These are phyloP conservation scores for Callopanchax toddi DNA, from an alignment of 2,113 vertebrate species.

Conservation along the genomic window DNA sequence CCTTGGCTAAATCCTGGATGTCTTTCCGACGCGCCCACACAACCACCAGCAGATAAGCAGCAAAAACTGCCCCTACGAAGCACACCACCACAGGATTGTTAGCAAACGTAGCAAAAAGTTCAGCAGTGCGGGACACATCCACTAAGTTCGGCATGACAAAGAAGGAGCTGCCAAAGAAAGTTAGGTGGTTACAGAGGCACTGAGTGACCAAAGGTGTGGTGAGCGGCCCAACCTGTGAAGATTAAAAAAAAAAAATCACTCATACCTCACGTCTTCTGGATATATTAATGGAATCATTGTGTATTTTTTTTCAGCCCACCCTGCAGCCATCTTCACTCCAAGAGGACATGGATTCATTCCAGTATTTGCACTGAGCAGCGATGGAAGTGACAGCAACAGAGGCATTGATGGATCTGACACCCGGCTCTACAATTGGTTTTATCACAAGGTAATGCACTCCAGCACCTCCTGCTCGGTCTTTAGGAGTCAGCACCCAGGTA, in stretches of 20 bases:
- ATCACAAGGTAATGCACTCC: slow-evolving; percentile 87
- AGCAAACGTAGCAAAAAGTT: slow-evolving; percentile 90
- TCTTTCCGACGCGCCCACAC: slow-evolving; percentile 94
- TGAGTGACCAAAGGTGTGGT: slow-evolving; percentile 83
- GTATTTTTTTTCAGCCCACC: slow-evolving; percentile 71
- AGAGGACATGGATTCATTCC: slow-evolving; percentile 82
- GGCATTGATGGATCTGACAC: slow-evolving; percentile 72
- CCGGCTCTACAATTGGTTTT: slow-evolving; percentile 76
- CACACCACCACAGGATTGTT: slow-evolving; percentile 92
- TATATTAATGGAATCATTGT: not conserved
- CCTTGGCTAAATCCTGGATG: slow-evolving; percentile 88
- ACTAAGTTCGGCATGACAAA: slow-evolving; percentile 89
- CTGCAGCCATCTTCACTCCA: slow-evolving; percentile 90
- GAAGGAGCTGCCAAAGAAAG: slow-evolving; percentile 93
- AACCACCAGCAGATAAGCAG: slow-evolving; percentile 83
- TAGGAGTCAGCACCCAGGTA: slow-evolving; percentile 88
- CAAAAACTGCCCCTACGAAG: slow-evolving; percentile 87
- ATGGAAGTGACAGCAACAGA: slow-evolving; percentile 84
- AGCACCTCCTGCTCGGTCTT: slow-evolving; percentile 78
- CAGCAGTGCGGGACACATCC: slow-evolving; percentile 83
- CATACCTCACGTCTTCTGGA: slow-evolving; percentile 4
- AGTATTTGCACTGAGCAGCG: slow-evolving; percentile 89
- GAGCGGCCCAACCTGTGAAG: slow-evolving; percentile 86
- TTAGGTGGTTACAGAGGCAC: slow-evolving; percentile 93
- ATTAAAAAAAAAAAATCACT: not conserved